These are phyloP conservation scores for Ammospiza nelsoni DNA, from an alignment of 2,113 vertebrate species.

Conservation along the genomic window DNA sequence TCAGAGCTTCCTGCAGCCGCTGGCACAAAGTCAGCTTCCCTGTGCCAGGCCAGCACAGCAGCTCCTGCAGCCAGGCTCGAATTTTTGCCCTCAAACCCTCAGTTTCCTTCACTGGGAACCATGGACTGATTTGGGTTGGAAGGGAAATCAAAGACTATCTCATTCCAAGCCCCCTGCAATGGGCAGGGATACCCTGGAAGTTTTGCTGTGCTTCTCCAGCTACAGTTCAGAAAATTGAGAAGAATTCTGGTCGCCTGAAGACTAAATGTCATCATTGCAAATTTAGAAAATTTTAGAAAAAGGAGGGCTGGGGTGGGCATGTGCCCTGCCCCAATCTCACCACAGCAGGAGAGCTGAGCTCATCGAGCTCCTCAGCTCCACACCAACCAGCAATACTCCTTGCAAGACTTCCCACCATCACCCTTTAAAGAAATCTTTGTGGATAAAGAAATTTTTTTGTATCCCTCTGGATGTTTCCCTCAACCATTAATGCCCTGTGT, in stretches of 20 bases:
- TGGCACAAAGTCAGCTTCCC: not conserved
- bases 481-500: not conserved
- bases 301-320: not conserved
- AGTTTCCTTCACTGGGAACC: not conserved
- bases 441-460: not conserved
- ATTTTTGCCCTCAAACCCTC: not conserved
- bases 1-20: not conserved
- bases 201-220: not conserved
- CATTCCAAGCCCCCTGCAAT: fast-evolving
- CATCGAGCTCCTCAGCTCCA: not conserved
- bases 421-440: not conserved
- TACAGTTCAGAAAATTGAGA: not conserved
- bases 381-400: not conserved
- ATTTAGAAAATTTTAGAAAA: not conserved
- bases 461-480: not conserved
- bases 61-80: not conserved
- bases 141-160: not conserved
- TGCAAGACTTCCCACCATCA: not conserved
- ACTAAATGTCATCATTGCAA: not conserved
- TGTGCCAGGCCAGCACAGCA: not conserved
- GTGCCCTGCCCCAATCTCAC: not conserved
- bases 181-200: not conserved
- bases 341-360: not conserved
- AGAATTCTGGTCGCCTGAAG: not conserved
- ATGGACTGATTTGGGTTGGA: not conserved